A percentile compares a stretch with the other conserved stretches of the same genome.
Evolutionary conservation across 2,888 invertebrate species (phyloP).

Genomic region (Amblyjoppa fuscipennis): DNA sequence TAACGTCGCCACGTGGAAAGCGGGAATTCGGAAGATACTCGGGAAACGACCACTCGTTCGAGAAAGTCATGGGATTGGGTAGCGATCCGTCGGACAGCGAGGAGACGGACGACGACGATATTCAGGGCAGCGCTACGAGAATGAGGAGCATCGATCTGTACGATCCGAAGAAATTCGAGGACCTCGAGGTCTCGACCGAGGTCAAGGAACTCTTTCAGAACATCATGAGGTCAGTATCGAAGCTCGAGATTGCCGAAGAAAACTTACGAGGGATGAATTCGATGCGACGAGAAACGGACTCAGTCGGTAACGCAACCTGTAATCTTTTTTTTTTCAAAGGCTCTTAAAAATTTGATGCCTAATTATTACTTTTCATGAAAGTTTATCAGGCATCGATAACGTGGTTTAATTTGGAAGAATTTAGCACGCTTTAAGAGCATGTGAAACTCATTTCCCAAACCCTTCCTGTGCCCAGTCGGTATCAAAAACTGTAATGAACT

Average conservation of each 20-base stretch:
- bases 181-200: conserved; percentile 93
- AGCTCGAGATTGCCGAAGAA: neutral
- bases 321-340: neutral
- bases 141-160: conserved; percentile 85
- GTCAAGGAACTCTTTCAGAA: conserved; percentile 97
- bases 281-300: neutral
- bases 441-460: no score
- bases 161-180: conserved; percentile 94
- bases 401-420: no score
- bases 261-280: neutral
- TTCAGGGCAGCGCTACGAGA: conserved; percentile 74
- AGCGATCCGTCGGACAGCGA: conserved; percentile 82
- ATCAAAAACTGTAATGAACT: no score
- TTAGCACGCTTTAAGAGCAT: no score
- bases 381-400: neutral
- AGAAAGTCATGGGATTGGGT: conserved; percentile 74
- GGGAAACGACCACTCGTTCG: conserved; percentile 69
- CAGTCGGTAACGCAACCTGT: neutral
- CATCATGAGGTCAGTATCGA: conserved; percentile 90
- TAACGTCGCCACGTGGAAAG: conserved; percentile 74
- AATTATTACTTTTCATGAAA: neutral
- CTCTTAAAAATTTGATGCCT: neutral
- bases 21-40: conserved; percentile 73
- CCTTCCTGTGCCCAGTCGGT: no score
- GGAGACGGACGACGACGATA: conserved; percentile 82